These are phyloP conservation scores for Coccyzus lansbergi DNA, from an alignment of 2,797 vertebrate species.

Conservation along the genomic window DNA sequence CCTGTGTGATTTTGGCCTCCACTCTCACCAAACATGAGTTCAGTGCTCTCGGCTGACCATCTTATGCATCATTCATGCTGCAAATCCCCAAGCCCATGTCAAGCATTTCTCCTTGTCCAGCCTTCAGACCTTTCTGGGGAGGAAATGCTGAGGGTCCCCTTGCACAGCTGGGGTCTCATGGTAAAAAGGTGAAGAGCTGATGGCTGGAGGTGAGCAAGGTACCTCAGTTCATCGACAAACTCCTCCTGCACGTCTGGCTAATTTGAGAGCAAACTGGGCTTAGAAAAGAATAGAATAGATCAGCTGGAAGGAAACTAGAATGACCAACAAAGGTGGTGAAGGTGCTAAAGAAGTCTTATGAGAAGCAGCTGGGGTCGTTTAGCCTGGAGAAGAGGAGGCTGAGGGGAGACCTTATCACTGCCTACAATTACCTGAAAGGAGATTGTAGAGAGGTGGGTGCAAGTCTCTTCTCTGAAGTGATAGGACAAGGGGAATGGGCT, in stretches of 20 bases:
- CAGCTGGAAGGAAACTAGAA: neutral
- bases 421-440: no score
- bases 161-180: accelerated
- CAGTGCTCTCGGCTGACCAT: neutral
- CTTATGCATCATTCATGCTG: neutral
- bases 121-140: neutral
- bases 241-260: neutral
- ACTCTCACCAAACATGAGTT: accelerated
- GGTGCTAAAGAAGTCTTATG: no score
- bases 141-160: neutral
- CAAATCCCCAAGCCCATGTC: neutral
- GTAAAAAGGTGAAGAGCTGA: neutral
- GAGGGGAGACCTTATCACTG: no score
- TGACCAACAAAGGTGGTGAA: no score
- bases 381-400: no score
- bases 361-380: no score
- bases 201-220: neutral
- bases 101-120: neutral
- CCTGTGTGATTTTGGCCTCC: neutral
- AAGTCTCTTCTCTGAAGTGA: no score
- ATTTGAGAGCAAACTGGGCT: accelerated
- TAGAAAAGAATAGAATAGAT: accelerated
- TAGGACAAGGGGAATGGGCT: no score
- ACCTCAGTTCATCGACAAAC: neutral
- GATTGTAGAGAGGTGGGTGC: no score